These are phyloP conservation scores for Aquatica leii DNA, from an alignment of 2,888 invertebrate species.

Conservation along the genomic window DNA sequence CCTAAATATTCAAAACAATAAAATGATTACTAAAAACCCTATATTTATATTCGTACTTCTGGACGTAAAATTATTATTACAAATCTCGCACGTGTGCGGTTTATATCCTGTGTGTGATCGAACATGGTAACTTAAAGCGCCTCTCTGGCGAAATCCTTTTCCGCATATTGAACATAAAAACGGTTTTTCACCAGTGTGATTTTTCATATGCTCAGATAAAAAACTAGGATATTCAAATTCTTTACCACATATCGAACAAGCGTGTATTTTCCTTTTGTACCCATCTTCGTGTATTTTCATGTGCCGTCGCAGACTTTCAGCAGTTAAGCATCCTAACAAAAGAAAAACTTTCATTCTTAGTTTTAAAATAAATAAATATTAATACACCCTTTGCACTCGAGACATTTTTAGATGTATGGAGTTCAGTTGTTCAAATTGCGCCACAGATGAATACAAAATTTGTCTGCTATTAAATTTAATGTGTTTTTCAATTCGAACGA, in stretches of 20 bases:
- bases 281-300: conserved; percentile 54
- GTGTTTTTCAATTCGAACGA: too few relatives aligned
- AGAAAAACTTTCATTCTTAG: background rate
- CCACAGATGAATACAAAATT: too few relatives aligned
- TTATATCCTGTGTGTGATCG: conserved; percentile 46
- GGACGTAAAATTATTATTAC: conserved; percentile 41
- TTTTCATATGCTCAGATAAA: conserved; percentile 56
- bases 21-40: background rate
- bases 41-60: conserved; percentile 35
- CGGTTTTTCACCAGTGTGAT: conserved; percentile 58
- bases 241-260: conserved; percentile 52
- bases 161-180: conserved; percentile 56
- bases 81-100: conserved; percentile 44
- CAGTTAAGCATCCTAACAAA: conserved; percentile 54
- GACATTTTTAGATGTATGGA: too few relatives aligned
- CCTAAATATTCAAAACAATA: conserved; percentile 24
- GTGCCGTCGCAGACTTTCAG: conserved; percentile 54
- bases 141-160: conserved; percentile 56
- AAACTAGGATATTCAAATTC: conserved; percentile 53
- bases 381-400: too few relatives aligned
- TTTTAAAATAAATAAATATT: too few relatives aligned
- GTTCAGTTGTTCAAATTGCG: too few relatives aligned
- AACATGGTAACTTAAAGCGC: conserved; percentile 44
- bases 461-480: too few relatives aligned
- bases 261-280: conserved; percentile 51